These are phyloP conservation scores for Ochotona curzoniae DNA, from an alignment of 2,113 vertebrate species.

Conservation along the genomic window DNA sequence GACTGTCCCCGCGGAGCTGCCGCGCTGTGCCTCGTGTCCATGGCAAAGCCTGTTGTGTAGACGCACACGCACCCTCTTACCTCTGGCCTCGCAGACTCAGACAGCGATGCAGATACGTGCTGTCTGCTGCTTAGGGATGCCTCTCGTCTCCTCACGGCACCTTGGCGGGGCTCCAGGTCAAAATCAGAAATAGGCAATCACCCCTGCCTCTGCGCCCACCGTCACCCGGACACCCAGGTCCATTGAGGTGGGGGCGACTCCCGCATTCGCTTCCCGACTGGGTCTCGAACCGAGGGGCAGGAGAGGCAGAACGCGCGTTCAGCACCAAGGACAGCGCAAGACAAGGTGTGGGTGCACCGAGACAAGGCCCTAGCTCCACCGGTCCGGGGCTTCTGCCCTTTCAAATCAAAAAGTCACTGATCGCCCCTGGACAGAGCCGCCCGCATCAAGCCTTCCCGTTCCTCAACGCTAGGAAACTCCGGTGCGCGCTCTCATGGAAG, in stretches of 20 bases:
- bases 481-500: background rate
- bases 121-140: background rate
- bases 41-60: slow-evolving; percentile 60
- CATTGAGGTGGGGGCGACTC: background rate
- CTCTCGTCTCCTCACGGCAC: background rate
- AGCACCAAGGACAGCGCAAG: slow-evolving; percentile 55
- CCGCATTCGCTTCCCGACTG: background rate
- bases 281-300: background rate
- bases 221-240: background rate
- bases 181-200: background rate
- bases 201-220: background rate
- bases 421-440: background rate
- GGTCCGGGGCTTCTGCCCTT: background rate
- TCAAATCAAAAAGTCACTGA: background rate
- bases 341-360: fast-evolving
- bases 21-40: slow-evolving; percentile 50
- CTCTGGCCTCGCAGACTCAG: background rate
- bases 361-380: background rate
- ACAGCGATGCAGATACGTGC: background rate
- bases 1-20: slow-evolving; percentile 27
- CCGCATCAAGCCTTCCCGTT: background rate
- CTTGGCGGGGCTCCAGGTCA: background rate
- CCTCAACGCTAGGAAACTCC: background rate
- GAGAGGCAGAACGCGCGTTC: background rate
- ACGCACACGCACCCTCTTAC: slow-evolving; percentile 45